Conservation (phyloP, 2,888 invertebrate species). For the Spodoptera exigua region DNA sequence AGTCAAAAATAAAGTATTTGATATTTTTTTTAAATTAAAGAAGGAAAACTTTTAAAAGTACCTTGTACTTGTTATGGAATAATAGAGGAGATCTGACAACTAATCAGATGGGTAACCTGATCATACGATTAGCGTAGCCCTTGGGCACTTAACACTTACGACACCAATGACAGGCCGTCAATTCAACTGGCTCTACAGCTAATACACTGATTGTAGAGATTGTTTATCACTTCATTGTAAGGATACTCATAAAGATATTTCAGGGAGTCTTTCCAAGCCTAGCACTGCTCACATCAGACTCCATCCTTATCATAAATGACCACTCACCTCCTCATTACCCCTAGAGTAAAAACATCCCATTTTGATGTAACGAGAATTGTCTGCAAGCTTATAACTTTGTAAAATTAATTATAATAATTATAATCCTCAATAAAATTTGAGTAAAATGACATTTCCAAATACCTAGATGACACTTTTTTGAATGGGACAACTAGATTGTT, state of each 20-base stretch:
- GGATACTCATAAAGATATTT: too few species aligned
- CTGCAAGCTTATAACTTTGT: slow-evolving; percentile 49
- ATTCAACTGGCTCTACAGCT: too few species aligned
- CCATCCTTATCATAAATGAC: not conserved
- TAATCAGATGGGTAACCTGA: too few species aligned
- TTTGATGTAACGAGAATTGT: slow-evolving; percentile 60
- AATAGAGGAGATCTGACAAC: too few species aligned
- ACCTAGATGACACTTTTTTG: slow-evolving; percentile 79
- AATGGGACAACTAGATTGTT: slow-evolving; percentile 81
- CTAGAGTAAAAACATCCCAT: slow-evolving; percentile 84
- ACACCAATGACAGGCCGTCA: too few species aligned
- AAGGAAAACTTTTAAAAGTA: too few species aligned
- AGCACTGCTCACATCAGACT: slow-evolving; percentile 18
- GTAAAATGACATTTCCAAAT: slow-evolving; percentile 84
- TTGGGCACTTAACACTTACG: too few species aligned
- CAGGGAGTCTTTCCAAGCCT: not conserved
- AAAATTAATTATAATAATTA: slow-evolving; percentile 68
- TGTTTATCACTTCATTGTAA: not conserved
- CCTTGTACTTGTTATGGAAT: too few species aligned
- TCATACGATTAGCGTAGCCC: too few species aligned
- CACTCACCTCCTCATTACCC: slow-evolving; percentile 72
- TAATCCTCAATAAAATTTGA: slow-evolving; percentile 72
- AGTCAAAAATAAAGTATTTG: too few species aligned
- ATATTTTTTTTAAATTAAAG: too few species aligned
- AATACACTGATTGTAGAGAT: too few species aligned